Conservation (phyloP, 2,797 vertebrate genomes). For the Catharus ustulatus region DNA sequence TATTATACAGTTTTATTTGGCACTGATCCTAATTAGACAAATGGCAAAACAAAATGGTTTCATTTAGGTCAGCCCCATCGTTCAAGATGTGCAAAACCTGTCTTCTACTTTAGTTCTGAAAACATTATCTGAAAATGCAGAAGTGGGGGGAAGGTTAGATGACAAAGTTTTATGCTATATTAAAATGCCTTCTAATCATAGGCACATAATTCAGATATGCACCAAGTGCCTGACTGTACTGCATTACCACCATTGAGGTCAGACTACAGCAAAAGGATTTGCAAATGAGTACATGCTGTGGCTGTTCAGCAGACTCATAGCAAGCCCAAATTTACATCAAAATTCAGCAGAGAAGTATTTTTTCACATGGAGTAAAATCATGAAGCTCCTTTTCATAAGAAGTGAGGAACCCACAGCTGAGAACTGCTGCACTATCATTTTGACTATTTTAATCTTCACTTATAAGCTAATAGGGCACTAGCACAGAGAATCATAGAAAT, state of each 20-base stretch:
- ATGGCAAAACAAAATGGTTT: neutral
- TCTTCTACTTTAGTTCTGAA: neutral
- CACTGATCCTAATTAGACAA: conserved; percentile 30
- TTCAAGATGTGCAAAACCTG: neutral
- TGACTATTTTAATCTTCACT: neutral
- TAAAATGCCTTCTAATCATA: neutral
- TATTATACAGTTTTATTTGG: neutral
- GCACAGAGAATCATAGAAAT: neutral
- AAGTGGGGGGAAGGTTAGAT: neutral
- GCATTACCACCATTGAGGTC: neutral
- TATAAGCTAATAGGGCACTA: neutral
- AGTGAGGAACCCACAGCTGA: neutral
- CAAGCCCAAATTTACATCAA: neutral
- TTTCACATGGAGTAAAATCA: neutral
- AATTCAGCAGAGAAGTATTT: neutral
- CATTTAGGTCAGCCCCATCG: neutral
- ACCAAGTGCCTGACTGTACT: neutral
- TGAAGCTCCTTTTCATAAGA: neutral
- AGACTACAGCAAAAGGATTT: neutral
- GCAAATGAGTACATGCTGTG: neutral
- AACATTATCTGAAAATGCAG: neutral
- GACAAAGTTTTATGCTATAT: neutral
- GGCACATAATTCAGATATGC: neutral
- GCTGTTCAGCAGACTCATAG: neutral
- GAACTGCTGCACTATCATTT: neutral